phyloP scores from a whole-genome alignment of 2,113 vertebrate species.

The Heliornis fulica region DNA sequence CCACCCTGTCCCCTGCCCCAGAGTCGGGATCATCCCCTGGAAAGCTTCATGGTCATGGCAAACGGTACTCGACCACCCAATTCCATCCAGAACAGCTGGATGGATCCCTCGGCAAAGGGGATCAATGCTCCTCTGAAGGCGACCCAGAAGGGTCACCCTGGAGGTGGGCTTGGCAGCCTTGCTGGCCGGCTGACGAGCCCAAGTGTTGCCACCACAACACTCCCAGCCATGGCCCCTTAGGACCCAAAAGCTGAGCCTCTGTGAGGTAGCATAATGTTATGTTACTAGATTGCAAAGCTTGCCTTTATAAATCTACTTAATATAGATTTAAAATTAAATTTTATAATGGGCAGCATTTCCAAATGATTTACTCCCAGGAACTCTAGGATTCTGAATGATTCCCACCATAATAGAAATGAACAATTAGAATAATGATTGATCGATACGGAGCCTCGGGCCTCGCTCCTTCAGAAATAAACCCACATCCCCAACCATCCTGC shows the following conservation, averaged over 20 bases:
- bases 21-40: neutral
- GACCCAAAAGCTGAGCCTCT: constrained; percentile 8
- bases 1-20: neutral
- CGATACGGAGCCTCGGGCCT: neutral
- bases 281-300: constrained; percentile 55
- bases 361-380: constrained; percentile 67
- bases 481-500: neutral
- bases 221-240: neutral
- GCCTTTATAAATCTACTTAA: constrained; percentile 67
- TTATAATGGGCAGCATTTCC: constrained; percentile 64
- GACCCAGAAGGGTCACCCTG: neutral
- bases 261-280: constrained; percentile 44
- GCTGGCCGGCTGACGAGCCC: fast-evolving
- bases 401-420: constrained; percentile 57
- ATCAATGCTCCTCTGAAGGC: neutral
- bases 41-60: neutral
- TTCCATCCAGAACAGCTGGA: neutral
- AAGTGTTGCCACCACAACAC: fast-evolving
- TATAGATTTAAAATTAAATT: constrained; percentile 69
- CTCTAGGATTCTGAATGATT: constrained; percentile 63
- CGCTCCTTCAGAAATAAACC: neutral
- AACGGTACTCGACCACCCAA: neutral
- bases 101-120: neutral
- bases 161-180: neutral
- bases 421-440: constrained; percentile 67